A percentile compares a stretch with the other conserved stretches of the same genome.
phyloP scores from a whole-genome alignment of 2,888 invertebrate genomes.

The Balanococcus diminutus region DNA sequence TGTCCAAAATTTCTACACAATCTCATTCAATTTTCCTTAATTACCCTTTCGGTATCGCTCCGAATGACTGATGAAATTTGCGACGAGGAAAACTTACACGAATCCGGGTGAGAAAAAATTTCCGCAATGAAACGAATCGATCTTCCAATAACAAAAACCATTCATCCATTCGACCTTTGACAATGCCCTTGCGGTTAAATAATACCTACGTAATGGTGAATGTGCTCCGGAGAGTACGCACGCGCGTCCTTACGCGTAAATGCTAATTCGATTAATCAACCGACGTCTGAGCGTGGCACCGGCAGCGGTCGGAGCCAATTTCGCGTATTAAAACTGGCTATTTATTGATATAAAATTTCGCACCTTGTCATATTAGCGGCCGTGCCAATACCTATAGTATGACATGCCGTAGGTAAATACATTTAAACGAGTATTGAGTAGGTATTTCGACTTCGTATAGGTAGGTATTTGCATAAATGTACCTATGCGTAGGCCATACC shows the following conservation, averaged over 20 bases:
- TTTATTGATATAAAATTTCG: not conserved
- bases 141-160: not conserved
- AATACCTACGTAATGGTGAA: not conserved
- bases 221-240: not conserved
- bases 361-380: no score
- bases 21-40: not conserved
- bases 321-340: not conserved
- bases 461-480: no score
- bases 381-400: no score
- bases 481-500: no score
- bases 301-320: not conserved
- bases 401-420: no score
- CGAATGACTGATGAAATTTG: no score
- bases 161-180: not conserved
- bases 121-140: not conserved
- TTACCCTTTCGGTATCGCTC: not conserved
- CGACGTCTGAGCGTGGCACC: not conserved
- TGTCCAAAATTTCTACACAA: not conserved
- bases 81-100: not conserved
- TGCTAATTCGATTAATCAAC: not conserved
- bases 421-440: no score
- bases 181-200: not conserved
- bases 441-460: no score
- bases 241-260: not conserved
- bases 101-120: not conserved